Evolutionary conservation across 2,797 vertebrate genomes (phyloP), one percentile per base, ranked within the genome.

Genomic region (Thalassophryne amazonica): DNA sequence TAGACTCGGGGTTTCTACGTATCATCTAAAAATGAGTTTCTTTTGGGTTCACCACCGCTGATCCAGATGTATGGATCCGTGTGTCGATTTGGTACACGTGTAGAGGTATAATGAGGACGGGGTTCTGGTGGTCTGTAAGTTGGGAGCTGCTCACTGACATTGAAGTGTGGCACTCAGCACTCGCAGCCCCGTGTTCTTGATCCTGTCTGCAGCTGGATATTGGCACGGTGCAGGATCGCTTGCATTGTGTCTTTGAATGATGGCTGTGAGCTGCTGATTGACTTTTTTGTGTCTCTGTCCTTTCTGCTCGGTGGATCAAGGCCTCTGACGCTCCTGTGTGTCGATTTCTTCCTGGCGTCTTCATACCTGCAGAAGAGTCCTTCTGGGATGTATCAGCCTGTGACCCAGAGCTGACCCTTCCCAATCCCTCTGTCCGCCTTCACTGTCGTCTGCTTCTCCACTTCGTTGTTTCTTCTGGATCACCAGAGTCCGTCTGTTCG

Each of bases 291-390:
- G 41, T 48, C 31, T 9, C 28, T 55, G 41, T 76, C 16, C 49
- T 56, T 46, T 59, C 66, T 46, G 46, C 66, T 36, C 38, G 66
- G 34, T 6, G 24, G 66, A 73, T 76, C 72, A 73, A 73, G 56
- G 42, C 37, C 59, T 31, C 41, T 3, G 38, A 25, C 47, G 12
- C 14, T 34, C 28, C 18, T 15, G 11, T 23, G n/a, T 59, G 76
- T 75, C 58, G 69, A 81, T 51, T 30, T 32, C 52, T 41, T 38
- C 70, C 46, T 43, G 33, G 63, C 2, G 9, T 33, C 66, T 40
- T 65, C 71, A 69, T 30, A 46, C 38, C 48, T 3, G 56, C 9
- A 35, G 66, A 76, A 73, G 40, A 66, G 63, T 62, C 49, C 4
- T 7, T 53, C 56, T 51, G 46, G 46, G 34, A 45, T 58, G 10